These are phyloP conservation scores for Numenius phaeopus DNA, from an alignment of 2,797 vertebrate genomes.

Conservation along the genomic window DNA sequence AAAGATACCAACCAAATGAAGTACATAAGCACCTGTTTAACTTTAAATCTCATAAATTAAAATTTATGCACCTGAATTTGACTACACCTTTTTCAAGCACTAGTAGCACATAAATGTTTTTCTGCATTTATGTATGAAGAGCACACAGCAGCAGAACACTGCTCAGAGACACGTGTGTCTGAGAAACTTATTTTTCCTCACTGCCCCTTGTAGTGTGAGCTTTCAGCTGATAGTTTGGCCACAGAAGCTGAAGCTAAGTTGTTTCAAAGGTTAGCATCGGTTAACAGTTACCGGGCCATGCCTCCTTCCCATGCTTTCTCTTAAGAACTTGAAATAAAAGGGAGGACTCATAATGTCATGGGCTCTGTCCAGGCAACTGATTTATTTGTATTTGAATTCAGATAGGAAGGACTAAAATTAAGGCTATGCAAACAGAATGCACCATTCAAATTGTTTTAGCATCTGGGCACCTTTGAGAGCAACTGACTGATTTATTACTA, in stretches of 20 bases:
- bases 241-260: background rate
- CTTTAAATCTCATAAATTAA: background rate
- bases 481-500: constrained; percentile 17
- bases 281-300: background rate
- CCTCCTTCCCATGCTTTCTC: background rate
- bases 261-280: background rate
- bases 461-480: background rate
- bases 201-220: background rate
- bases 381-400: background rate
- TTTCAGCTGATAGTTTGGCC: background rate
- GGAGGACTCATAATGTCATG: background rate
- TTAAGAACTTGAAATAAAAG: background rate
- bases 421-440: background rate
- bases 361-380: background rate
- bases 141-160: background rate
- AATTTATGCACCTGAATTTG: background rate
- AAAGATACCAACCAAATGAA: background rate
- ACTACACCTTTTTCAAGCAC: background rate
- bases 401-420: background rate
- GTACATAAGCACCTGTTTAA: background rate
- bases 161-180: rapidly evolving
- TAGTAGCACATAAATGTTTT: background rate
- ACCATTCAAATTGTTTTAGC: background rate
- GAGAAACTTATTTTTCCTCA: background rate
- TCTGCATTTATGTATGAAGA: background rate